Percentiles rank a stretch among this genome's conserved stretches.
Evolutionary conservation across 2,888 invertebrate genomes (phyloP).

Genomic region (Lymantria monacha): DNA sequence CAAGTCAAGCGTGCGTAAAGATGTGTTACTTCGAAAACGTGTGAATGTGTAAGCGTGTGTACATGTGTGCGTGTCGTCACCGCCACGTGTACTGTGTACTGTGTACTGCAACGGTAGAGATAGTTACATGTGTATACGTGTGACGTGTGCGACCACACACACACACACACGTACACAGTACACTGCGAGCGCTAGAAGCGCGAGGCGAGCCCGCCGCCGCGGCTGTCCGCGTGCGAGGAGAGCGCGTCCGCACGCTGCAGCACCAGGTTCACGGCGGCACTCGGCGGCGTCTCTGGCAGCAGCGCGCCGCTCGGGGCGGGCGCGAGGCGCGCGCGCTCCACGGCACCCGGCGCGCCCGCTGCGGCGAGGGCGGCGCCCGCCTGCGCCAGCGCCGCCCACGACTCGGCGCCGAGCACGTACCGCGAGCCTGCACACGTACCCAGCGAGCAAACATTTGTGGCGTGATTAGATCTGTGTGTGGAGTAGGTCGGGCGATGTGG

Average conservation of each 20-base stretch:
- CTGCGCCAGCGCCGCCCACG: conserved; percentile 50
- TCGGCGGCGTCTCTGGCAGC: conserved; percentile 23
- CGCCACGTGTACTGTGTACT: no score
- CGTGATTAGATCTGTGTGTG: not conserved
- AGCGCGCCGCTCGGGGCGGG: conserved; percentile 17
- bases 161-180: no score
- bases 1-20: no score
- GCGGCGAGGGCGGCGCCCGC: conserved; percentile 26
- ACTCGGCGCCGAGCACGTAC: conserved; percentile 65
- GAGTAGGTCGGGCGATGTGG: no score
- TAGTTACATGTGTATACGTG: no score
- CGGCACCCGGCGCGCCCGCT: conserved; percentile 29
- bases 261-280: conserved; percentile 84
- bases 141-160: no score
- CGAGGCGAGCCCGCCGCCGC: conserved; percentile 86
- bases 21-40: no score
- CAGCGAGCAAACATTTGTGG: no score
- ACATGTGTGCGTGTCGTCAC: no score
- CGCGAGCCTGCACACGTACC: conserved; percentile 48
- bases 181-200: conserved; percentile 77
- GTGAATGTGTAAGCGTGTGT: no score
- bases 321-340: conserved; percentile 44
- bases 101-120: no score
- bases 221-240: conserved; percentile 87
- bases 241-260: conserved; percentile 84